These are phyloP conservation scores for Odontocolon sp. DNA, from an alignment of 2,888 invertebrate species.

Conservation along the genomic window DNA sequence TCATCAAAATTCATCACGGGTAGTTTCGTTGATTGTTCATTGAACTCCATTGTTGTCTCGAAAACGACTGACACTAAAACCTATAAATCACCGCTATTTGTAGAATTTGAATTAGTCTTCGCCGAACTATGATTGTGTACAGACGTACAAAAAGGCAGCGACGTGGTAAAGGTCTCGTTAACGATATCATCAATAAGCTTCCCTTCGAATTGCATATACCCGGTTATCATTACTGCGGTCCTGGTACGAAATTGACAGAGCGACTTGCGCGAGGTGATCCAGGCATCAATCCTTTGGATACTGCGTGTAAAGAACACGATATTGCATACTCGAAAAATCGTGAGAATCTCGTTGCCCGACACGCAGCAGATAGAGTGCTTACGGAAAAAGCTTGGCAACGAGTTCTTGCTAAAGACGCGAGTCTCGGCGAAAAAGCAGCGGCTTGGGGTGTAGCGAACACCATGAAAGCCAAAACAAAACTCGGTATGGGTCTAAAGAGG, in stretches of 20 bases:
- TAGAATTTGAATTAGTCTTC: background rate
- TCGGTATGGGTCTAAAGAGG: slow-evolving; percentile 71
- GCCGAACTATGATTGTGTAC: background rate
- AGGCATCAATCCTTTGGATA: slow-evolving; percentile 66
- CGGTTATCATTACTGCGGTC: slow-evolving; percentile 70
- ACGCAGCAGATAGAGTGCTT: slow-evolving; percentile 74
- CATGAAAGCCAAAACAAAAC: slow-evolving; percentile 73
- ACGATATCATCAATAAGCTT: slow-evolving; percentile 55
- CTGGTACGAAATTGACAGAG: slow-evolving; percentile 68
- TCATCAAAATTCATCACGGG: slow-evolving; percentile 47
- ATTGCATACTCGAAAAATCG: slow-evolving; percentile 61
- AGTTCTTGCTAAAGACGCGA: slow-evolving; percentile 68
- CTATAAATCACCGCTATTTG: background rate
- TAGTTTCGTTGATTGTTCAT: slow-evolving; percentile 17
- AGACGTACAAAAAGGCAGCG: background rate
- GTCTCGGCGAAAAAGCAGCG: slow-evolving; percentile 70
- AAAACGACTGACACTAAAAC: background rate
- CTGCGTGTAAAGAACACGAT: slow-evolving; percentile 65
- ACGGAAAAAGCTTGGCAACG: slow-evolving; percentile 71
- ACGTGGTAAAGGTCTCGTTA: slow-evolving; percentile 43
- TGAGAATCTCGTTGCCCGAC: slow-evolving; percentile 60
- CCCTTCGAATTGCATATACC: slow-evolving; percentile 61
- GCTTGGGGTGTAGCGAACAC: slow-evolving; percentile 67
- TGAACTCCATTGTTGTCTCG: background rate
- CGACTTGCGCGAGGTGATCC: too few relatives aligned